Conservation (phyloP, 2,113 vertebrate species). For the Pithys albifrons region DNA sequence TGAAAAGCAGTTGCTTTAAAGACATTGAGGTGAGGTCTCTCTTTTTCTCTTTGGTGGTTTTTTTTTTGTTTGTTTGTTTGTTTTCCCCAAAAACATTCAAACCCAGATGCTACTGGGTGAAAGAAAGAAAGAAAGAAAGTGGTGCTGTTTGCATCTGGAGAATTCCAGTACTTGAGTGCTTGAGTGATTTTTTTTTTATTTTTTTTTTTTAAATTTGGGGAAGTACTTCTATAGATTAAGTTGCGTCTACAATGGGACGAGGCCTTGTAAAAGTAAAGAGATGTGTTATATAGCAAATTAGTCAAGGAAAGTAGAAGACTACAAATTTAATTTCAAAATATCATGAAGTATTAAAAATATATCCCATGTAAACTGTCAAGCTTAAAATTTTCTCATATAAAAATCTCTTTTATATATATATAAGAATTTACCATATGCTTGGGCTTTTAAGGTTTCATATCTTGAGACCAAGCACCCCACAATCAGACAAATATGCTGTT, state of each 20-base stretch:
- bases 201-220: neutral
- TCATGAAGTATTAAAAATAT: neutral
- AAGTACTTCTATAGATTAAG: neutral
- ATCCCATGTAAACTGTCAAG: neutral
- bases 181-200: too few species aligned
- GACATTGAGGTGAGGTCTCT: neutral
- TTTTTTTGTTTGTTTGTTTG: too few species aligned
- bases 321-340: neutral
- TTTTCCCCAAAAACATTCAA: neutral
- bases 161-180: neutral
- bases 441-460: neutral
- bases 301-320: neutral
- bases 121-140: neutral
- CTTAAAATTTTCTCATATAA: neutral
- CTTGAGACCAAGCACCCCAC: neutral
- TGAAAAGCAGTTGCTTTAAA: neutral
- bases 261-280: neutral
- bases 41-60: neutral
- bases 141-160: neutral
- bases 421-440: neutral
- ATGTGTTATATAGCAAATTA: neutral
- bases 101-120: neutral
- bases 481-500: neutral
- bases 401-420: neutral
- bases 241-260: neutral